Percentiles rank a stretch among this genome's conserved stretches.
Evolutionary conservation across 2,888 invertebrate species (phyloP).

Genomic region (Diabrotica balteata): DNA sequence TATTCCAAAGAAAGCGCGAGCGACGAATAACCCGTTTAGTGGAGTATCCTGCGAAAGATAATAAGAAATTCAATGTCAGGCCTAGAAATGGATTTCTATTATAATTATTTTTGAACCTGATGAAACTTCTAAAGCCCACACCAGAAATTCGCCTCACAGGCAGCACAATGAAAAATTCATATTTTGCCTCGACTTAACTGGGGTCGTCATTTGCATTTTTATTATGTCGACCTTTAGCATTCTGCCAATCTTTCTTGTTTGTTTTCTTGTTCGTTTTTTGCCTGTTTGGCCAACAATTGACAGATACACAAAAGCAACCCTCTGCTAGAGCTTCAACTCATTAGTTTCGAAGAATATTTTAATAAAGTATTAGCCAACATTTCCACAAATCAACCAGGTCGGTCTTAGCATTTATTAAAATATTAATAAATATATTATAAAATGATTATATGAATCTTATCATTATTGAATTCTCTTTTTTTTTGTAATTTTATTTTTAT

Average conservation of each 20-base stretch:
- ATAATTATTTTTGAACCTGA: conserved; percentile 31
- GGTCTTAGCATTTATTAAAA: too few relatives aligned
- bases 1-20: neutral
- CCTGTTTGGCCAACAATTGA: conserved; percentile 49
- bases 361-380: conserved; percentile 10
- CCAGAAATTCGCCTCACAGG: conserved; percentile 29
- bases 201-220: conserved; percentile 50
- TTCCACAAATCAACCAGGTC: neutral
- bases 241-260: conserved; percentile 47
- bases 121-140: conserved; percentile 26
- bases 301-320: conserved; percentile 35
- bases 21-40: conserved; percentile 9
- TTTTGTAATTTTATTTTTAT: too few relatives aligned
- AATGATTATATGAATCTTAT: too few relatives aligned
- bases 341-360: conserved; percentile 23
- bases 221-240: conserved; percentile 42
- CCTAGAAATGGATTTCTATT: conserved; percentile 25
- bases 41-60: conserved; percentile 16
- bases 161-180: conserved; percentile 48
- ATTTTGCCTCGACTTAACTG: conserved; percentile 48
- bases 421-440: too few relatives aligned
- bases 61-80: conserved; percentile 24
- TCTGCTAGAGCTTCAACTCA: conserved; percentile 27
- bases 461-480: too few relatives aligned
- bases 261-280: conserved; percentile 49